Base-by-base conservation (phyloP, 2,888 invertebrate genomes). In the Tyria jacobaeae region DNA sequence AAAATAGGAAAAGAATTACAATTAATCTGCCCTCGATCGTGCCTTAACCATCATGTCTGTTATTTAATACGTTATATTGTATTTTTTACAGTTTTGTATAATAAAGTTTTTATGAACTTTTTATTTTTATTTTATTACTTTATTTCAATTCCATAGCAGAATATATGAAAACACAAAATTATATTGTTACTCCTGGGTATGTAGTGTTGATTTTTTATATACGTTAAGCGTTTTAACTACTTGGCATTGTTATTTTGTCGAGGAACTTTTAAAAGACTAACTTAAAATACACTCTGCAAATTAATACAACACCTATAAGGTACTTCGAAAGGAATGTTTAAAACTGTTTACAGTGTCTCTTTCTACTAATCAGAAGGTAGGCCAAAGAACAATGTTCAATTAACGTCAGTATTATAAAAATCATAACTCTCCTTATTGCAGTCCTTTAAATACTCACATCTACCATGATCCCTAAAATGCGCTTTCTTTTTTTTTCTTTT, bases 11-110 rank as follows among this genome's bases (percentile, higher is more conserved):
- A 44, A 50, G 15, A 47, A 34, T 25, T 7, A 21, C 51, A 55
- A 17, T 66, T 62, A 58, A 56, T 61, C 55, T 60, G 50, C 60
- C 62, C 47, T 37, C 54, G 27, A 47, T 35, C 44, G 50, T 66
- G 62, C 62, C 44, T 31, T 64, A 62, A 57, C 34, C 55, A 57
- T 9, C 34, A 60, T 53, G 48, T 60, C 56, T 66, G 39, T 57
- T 53, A 17, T 37, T 58, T 61, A 12, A 51, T 52, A 52, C 62
- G 57, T 66, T 61, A 35, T 66, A 68, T 66, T 68, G 48, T 58
- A 66, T 68, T 70, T 62, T 59, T 63, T 49, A 53, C 62, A 56
- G 61, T 59, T 61, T 51, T 53, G 52, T 62, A 59, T 65, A 69
- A 52, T 64, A 74, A 73, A 44, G 12, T 17, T 56, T 64, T 25